phyloP scores from a whole-genome alignment of 2,888 invertebrate genomes.

The Dermolepida albohirtum region DNA sequence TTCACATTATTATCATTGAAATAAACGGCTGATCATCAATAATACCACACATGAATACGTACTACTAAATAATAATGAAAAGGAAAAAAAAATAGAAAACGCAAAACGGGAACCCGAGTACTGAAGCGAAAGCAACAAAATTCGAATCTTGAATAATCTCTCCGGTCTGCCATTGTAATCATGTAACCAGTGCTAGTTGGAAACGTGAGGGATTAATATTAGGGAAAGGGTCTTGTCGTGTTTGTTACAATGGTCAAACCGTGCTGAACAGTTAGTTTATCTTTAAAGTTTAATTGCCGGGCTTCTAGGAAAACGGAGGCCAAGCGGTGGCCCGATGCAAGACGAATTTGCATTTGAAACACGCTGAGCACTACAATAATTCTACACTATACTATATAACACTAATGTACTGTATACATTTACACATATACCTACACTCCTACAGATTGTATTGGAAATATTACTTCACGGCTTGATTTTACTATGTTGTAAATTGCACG shows the following conservation, averaged over 20 bases:
- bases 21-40: too few species aligned
- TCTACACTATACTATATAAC: too few species aligned
- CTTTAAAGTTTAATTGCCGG: slow-evolving; percentile 38
- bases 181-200: slow-evolving; percentile 6
- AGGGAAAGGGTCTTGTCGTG: slow-evolving; percentile 35
- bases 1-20: too few species aligned
- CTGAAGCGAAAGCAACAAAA: slow-evolving; percentile 29
- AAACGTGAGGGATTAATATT: slow-evolving; percentile 37
- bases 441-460: slow-evolving; percentile 20
- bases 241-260: slow-evolving; percentile 37
- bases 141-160: slow-evolving; percentile 21
- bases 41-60: slow-evolving; percentile 13
- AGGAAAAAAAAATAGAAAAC: slow-evolving; percentile 9
- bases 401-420: too few species aligned
- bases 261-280: slow-evolving; percentile 36
- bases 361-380: slow-evolving; percentile 9
- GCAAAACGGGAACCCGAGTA: slow-evolving; percentile 9
- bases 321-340: slow-evolving; percentile 38
- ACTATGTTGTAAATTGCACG: slow-evolving; percentile 35
- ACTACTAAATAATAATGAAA: slow-evolving; percentile 4
- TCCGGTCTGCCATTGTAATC: slow-evolving; percentile 1
- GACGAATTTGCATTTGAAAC: slow-evolving; percentile 39
- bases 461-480: slow-evolving; percentile 35
- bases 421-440: neutral
- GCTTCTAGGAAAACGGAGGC: slow-evolving; percentile 35